phyloP scores from a whole-genome alignment of 2,888 invertebrate species.

The Parnassius orleans region DNA sequence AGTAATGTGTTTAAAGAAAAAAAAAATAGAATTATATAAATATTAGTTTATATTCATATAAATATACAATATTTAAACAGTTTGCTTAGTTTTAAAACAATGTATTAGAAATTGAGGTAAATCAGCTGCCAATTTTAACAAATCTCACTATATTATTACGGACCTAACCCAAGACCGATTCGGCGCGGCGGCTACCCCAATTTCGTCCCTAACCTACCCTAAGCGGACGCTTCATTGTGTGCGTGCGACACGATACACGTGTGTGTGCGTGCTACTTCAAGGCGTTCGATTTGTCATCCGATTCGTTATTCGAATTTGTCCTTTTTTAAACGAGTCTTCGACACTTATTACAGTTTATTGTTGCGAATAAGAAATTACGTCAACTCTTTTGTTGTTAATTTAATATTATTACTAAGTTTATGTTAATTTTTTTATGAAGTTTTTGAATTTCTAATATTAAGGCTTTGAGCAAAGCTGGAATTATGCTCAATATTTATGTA shows the following conservation, averaged over 20 bases:
- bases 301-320: constrained; percentile 30
- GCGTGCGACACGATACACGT: constrained; percentile 30
- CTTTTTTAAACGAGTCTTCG: constrained; percentile 24
- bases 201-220: constrained; percentile 75
- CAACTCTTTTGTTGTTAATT: no score
- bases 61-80: no score
- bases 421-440: no score
- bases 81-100: no score
- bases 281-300: constrained; percentile 43
- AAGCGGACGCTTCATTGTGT: constrained; percentile 43
- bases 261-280: constrained; percentile 39
- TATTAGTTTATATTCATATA: no score
- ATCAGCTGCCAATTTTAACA: constrained; percentile 40
- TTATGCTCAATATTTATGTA: no score
- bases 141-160: constrained; percentile 55
- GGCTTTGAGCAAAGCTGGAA: no score
- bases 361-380: background rate
- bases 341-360: constrained; percentile 1
- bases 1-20: no score
- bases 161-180: constrained; percentile 64
- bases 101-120: background rate
- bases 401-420: no score
- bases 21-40: no score
- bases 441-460: no score
- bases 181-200: constrained; percentile 68